These are phyloP conservation scores for Zaprionus ghesquierei DNA, from an alignment of 1,140 invertebrate species.

Conservation along the genomic window DNA sequence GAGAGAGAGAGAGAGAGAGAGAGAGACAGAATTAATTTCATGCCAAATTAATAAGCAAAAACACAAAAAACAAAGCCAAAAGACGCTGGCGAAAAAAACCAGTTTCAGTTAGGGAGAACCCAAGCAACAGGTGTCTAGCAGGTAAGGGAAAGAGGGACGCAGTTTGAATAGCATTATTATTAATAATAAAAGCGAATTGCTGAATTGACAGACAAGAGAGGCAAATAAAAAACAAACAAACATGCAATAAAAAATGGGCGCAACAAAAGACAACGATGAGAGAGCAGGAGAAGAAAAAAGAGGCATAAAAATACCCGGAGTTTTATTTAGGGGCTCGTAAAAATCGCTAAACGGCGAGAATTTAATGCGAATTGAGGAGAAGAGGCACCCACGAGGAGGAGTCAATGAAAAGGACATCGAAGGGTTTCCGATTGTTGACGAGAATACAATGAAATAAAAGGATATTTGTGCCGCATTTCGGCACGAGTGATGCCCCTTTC, in stretches of 20 bases:
- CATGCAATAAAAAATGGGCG: slow-evolving; percentile 43
- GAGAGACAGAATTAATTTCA: slow-evolving; percentile 36
- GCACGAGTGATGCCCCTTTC: slow-evolving; percentile 52
- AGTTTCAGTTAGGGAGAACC: slow-evolving; percentile 42
- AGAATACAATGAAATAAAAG: slow-evolving; percentile 45
- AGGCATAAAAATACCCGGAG: background rate
- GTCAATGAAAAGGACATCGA: slow-evolving; percentile 52
- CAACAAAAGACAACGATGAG: slow-evolving; percentile 27
- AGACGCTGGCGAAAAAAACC: slow-evolving; percentile 58
- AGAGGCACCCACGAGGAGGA: slow-evolving; percentile 52
- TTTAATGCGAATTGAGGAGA: slow-evolving; percentile 17
- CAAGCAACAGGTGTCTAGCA: slow-evolving; percentile 59
- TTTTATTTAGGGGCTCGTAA: slow-evolving; percentile 47
- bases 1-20: too few relatives aligned
- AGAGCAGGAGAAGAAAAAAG: too few relatives aligned
- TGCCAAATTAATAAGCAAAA: slow-evolving; percentile 30
- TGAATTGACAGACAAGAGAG: slow-evolving; percentile 39
- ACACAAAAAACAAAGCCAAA: slow-evolving; percentile 31
- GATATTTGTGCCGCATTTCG: slow-evolving; percentile 58
- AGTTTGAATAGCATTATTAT: slow-evolving; percentile 62
- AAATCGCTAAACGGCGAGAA: slow-evolving; percentile 34
- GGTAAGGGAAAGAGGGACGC: background rate
- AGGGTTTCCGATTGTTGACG: slow-evolving; percentile 54
- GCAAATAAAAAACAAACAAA: slow-evolving; percentile 14
- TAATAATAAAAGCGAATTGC: slow-evolving; percentile 69